These are phyloP conservation scores for Prinia subflava DNA, from an alignment of 2,113 vertebrate species.

Conservation along the genomic window DNA sequence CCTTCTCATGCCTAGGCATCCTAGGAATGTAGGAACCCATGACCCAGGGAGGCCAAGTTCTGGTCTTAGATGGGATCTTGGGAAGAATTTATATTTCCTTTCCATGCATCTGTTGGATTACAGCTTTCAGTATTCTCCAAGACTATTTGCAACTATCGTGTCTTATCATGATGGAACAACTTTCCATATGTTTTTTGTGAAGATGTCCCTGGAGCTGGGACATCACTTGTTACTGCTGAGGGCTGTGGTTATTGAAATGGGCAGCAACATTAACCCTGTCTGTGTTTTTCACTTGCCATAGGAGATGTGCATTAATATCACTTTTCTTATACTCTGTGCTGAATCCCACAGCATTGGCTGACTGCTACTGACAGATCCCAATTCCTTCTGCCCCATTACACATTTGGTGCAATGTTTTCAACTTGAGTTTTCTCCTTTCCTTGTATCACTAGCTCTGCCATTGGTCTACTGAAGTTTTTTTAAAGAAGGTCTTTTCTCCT, in stretches of 20 bases:
- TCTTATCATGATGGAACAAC: neutral
- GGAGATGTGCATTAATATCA: neutral
- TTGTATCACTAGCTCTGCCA: neutral
- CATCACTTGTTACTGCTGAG: neutral
- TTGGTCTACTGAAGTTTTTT: neutral
- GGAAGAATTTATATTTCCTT: conserved; percentile 2
- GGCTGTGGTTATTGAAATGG: neutral
- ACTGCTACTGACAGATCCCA: neutral
- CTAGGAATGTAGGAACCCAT: conserved; percentile 8
- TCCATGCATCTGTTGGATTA: neutral
- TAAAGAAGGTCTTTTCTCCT: neutral
- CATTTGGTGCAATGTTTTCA: neutral
- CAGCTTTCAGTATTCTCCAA: neutral
- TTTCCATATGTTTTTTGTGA: neutral
- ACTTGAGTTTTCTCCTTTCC: neutral
- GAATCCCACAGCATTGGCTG: neutral
- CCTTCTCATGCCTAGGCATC: conserved; percentile 29
- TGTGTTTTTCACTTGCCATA: neutral
- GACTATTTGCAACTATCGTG: neutral
- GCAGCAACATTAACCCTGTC: neutral
- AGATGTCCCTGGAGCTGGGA: neutral
- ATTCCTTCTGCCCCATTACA: neutral
- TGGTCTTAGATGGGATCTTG: conserved; percentile 1
- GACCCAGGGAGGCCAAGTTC: neutral
- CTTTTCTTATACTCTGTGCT: neutral